Evolutionary conservation across 1,140 invertebrate genomes (phyloP).

Genomic region (Pogonomyrmex barbatus): DNA sequence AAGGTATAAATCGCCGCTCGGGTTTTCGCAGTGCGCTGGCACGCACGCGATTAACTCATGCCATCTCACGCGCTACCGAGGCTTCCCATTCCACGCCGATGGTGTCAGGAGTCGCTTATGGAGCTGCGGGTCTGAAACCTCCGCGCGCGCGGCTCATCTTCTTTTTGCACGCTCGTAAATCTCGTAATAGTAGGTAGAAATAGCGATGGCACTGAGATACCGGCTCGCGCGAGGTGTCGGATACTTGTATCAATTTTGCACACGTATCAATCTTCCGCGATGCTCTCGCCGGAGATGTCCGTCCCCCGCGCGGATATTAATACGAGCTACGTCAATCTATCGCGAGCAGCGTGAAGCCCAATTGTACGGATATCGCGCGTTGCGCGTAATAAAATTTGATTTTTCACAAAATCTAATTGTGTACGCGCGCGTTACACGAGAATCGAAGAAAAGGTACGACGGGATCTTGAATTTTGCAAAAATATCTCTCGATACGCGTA

Average conservation of each 20-base stretch:
- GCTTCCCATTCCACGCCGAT: constrained; percentile 8
- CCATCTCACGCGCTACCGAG: constrained; percentile 40
- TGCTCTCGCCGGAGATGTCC: background rate
- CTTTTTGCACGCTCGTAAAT: constrained; percentile 50
- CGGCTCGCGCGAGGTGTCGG: constrained; percentile 29
- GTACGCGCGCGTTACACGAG: background rate
- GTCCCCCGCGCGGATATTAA: constrained; percentile 25
- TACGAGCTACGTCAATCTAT: constrained; percentile 30
- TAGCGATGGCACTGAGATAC: constrained; percentile 50
- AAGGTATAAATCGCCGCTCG: constrained; percentile 69
- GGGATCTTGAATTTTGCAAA: background rate
- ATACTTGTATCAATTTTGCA: constrained; percentile 58
- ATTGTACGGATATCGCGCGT: background rate
- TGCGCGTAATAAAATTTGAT: background rate
- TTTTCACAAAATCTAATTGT: background rate
- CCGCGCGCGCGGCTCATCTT: constrained; percentile 22
- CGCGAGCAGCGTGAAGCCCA: background rate
- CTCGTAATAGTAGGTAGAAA: constrained; percentile 54
- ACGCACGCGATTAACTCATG: constrained; percentile 69
- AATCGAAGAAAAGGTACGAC: background rate
- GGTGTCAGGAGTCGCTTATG: constrained; percentile 41
- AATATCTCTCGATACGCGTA: background rate
- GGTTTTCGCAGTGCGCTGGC: constrained; percentile 60
- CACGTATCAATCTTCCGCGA: constrained; percentile 48
- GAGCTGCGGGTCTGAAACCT: background rate